A percentile compares a stretch with the other conserved stretches of the same genome.
Conservation (phyloP, 2,113 vertebrate genomes). For the Onychorhynchus coronatus region DNA sequence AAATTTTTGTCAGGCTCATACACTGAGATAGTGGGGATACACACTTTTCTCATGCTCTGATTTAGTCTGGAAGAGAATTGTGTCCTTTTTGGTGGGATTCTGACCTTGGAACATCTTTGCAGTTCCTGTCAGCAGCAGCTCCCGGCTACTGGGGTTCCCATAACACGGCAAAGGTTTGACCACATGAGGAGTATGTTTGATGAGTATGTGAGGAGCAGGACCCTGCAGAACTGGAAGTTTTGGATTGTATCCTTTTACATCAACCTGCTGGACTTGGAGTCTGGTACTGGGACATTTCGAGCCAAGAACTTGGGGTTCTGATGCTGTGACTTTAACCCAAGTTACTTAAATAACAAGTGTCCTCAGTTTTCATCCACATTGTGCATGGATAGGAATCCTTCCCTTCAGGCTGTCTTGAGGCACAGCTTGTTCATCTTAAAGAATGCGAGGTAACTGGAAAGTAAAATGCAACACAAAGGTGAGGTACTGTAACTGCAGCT, state of each 20-base stretch:
- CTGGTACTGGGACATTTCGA: neutral
- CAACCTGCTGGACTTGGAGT: neutral
- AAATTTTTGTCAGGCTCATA: neutral
- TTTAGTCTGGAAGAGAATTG: neutral
- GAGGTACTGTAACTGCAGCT: neutral
- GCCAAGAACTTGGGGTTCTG: neutral
- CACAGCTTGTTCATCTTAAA: neutral
- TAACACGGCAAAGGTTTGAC: constrained; percentile 77
- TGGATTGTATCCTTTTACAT: constrained; percentile 94
- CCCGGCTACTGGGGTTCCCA: constrained; percentile 88
- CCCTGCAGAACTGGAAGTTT: constrained; percentile 96
- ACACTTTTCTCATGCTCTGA: neutral
- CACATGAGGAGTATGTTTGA: constrained; percentile 88
- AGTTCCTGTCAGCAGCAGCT: constrained; percentile 92
- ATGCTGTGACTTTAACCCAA: neutral
- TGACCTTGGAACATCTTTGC: neutral
- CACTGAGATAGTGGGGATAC: neutral
- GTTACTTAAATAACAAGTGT: neutral
- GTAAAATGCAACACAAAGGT: neutral
- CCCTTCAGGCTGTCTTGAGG: neutral
- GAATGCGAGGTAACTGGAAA: neutral
- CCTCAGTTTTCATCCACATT: neutral
- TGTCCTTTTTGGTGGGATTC: neutral
- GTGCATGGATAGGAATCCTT: neutral
- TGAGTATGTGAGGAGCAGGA: constrained; percentile 89